Conservation (phyloP, 2,888 invertebrate genomes). For the Stratiomys singularior region DNA sequence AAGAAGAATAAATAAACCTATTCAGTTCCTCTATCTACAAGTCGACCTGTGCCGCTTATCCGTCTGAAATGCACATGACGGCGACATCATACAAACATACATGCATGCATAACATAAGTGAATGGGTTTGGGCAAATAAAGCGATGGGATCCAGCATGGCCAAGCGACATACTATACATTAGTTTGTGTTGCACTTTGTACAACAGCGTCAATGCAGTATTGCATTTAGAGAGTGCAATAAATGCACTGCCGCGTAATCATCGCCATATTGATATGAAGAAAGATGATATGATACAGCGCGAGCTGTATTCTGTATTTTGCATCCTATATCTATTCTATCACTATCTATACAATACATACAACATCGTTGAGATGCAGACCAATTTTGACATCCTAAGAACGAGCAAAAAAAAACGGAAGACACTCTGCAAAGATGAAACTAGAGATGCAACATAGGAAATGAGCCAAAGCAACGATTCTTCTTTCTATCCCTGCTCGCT, state of each 20-base stretch:
- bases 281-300: neutral
- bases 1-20: constrained; percentile 35
- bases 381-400: constrained; percentile 16
- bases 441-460: constrained; percentile 35
- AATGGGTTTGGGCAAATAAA: constrained; percentile 12
- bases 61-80: neutral
- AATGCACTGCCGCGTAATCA: constrained; percentile 37
- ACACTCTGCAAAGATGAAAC: constrained; percentile 21
- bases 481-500: neutral
- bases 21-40: constrained; percentile 18
- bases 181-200: neutral
- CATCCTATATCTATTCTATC: neutral
- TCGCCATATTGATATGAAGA: constrained; percentile 27
- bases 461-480: constrained; percentile 10
- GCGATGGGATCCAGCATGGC: neutral
- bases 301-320: too few relatives aligned
- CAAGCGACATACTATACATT: neutral
- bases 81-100: neutral
- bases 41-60: neutral
- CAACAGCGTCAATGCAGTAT: constrained; percentile 4
- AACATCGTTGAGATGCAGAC: constrained; percentile 10
- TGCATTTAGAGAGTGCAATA: constrained; percentile 19
- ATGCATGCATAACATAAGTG: too few relatives aligned
- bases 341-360: neutral
- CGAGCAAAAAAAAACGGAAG: constrained; percentile 9